Percentiles rank a stretch among this genome's conserved stretches.
These are phyloP conservation scores for Sceloporus tristichus DNA, from an alignment of 2,113 vertebrate genomes.

Conservation along the genomic window DNA sequence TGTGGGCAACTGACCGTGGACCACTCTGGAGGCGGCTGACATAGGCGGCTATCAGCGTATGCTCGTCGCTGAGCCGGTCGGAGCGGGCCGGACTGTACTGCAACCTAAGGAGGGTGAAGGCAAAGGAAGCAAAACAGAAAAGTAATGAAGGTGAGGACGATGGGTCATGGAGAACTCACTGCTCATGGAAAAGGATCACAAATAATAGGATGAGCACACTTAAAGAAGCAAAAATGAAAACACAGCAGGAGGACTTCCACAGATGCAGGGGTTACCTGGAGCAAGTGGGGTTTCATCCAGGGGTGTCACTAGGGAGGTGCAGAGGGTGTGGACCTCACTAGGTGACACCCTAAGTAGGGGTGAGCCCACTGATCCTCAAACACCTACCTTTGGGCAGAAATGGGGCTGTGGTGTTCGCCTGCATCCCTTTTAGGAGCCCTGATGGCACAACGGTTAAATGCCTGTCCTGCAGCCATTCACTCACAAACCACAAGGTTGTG, in stretches of 20 bases:
- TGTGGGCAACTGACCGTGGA: slow-evolving; percentile 76
- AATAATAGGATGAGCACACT: neutral
- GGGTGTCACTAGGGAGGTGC: too few relatives aligned
- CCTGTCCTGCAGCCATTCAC: too few relatives aligned
- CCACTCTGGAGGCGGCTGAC: slow-evolving; percentile 77
- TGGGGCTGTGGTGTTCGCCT: too few relatives aligned
- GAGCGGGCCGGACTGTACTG: slow-evolving; percentile 59
- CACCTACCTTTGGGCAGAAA: too few relatives aligned
- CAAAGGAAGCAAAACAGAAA: slow-evolving; percentile 71
- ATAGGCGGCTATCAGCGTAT: slow-evolving; percentile 79
- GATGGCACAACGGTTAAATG: too few relatives aligned
- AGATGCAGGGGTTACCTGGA: neutral
- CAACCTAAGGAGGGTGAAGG: slow-evolving; percentile 71
- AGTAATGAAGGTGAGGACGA: slow-evolving; percentile 51
- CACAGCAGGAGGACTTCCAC: neutral
- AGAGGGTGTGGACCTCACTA: too few relatives aligned
- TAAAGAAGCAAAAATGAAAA: neutral
- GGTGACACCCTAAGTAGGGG: too few relatives aligned
- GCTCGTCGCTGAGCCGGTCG: slow-evolving; percentile 76
- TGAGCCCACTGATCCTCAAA: too few relatives aligned
- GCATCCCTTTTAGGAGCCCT: too few relatives aligned
- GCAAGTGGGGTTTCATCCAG: neutral
- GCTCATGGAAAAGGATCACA: neutral
- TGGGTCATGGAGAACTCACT: too few relatives aligned
- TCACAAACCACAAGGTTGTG: too few relatives aligned